Evolutionary conservation across 2,888 invertebrate species (phyloP).

Genomic region (Drosophila flavopinicola): DNA sequence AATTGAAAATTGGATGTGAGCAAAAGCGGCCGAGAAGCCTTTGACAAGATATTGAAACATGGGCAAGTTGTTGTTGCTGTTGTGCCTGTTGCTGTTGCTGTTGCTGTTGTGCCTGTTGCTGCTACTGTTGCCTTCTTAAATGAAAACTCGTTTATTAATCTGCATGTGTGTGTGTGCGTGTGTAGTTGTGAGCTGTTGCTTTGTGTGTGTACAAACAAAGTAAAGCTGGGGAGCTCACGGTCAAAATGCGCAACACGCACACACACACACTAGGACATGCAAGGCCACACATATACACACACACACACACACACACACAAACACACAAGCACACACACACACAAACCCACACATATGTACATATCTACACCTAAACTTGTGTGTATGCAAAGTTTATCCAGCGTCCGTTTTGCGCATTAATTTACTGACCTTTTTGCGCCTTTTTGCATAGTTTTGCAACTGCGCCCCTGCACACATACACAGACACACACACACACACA

Average conservation of each 20-base stretch:
- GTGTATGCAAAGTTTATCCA: constrained; percentile 58
- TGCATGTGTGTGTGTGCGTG: constrained; percentile 13
- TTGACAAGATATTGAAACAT: constrained; percentile 36
- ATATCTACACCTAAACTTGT: constrained; percentile 8
- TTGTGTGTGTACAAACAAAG: constrained; percentile 18
- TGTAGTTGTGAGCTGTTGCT: too few species aligned
- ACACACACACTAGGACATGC: constrained; percentile 7
- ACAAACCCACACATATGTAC: not conserved
- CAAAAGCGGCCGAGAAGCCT: constrained; percentile 32
- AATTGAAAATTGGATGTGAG: constrained; percentile 64
- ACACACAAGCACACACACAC: constrained; percentile 5
- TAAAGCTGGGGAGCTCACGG: constrained; percentile 20
- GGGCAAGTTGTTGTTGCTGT: constrained; percentile 21
- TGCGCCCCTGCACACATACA: constrained; percentile 16
- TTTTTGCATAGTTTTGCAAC: constrained; percentile 59
- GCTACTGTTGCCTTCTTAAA: constrained; percentile 31
- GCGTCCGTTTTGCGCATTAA: constrained; percentile 68
- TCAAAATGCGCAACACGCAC: constrained; percentile 23
- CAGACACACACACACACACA: not conserved
- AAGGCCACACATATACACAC: not conserved
- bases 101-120: constrained; percentile 20
- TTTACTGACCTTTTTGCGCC: constrained; percentile 72
- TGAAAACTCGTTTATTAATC: constrained; percentile 58
- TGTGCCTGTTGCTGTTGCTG: constrained; percentile 13
- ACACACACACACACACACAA: constrained; percentile 1